A percentile compares a stretch with the other conserved stretches of the same genome.
Conservation (phyloP, 2,113 vertebrate genomes). For the Chionis minor region DNA sequence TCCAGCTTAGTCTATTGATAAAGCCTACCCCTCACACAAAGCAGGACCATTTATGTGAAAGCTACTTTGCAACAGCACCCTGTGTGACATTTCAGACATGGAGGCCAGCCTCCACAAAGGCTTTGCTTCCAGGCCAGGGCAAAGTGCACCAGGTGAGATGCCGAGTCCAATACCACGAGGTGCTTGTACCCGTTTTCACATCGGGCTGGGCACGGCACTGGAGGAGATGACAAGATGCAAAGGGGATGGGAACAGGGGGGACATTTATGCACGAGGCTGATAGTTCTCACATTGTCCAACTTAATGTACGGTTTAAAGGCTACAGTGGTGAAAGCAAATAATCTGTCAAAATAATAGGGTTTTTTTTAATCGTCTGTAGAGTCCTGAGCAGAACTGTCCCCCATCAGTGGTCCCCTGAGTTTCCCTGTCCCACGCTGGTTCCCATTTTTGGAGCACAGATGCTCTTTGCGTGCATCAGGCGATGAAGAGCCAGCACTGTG, state of each 20-base stretch:
- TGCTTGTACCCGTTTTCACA: not conserved
- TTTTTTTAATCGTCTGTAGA: not conserved
- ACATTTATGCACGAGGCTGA: not conserved
- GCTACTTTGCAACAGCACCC: not conserved
- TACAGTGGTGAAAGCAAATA: not conserved
- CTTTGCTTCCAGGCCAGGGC: not conserved
- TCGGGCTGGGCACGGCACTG: rapidly evolving
- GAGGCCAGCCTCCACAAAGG: not conserved
- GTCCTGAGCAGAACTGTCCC: not conserved
- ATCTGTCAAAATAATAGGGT: not conserved
- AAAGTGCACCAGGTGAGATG: rapidly evolving
- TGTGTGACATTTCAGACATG: not conserved
- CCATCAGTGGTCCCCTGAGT: not conserved
- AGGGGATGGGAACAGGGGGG: not conserved
- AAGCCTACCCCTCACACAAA: not conserved
- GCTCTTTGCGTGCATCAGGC: not conserved
- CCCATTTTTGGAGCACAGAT: not conserved
- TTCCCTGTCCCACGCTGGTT: rapidly evolving
- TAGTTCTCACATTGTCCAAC: not conserved
- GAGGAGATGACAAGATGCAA: not conserved
- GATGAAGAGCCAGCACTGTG: rapidly evolving
- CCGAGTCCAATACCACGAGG: not conserved
- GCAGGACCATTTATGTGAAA: not conserved
- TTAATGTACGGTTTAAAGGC: constrained; percentile 1
- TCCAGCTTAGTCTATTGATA: not conserved